Base-by-base conservation (phyloP, 2,888 invertebrate species). In the Pyrgus malvae region DNA sequence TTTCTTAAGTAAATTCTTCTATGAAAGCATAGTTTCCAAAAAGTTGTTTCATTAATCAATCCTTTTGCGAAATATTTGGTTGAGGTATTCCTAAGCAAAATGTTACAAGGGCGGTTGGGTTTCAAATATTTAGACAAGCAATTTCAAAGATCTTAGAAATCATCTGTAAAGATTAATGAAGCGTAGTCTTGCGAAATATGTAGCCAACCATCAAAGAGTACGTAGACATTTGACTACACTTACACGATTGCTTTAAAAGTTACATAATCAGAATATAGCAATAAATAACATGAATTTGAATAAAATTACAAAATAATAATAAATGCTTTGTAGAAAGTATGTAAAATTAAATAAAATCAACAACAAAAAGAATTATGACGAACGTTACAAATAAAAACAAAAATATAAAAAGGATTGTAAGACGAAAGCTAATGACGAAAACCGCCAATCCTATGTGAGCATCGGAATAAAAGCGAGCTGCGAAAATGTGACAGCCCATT, bases 401-500 rank as follows among this genome's bases (percentile, higher is more conserved):
- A 21, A 21, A 6, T 21, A 21, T 21, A 3, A 4, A 4, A 4
- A 21, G 21, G 3, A 23, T 41, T 8, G 14, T 21, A 7, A 16
- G 16, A 8, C 45, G 42, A 46, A 40, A 33, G 37, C 21, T 48
- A 49, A 40, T 49, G 19, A 31, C 23, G 31, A 23, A 31, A 21
- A 14, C 38, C 29, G 8, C 16, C 19, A 44, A 45, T 44, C 7
- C 23, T 17, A 21, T 12, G 45, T 27, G 29, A 38, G 21, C 44
- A 45, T 38, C 53, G 29, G 38, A 53, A 45, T 45, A 53, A 53
- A 53, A 42, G 44, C 53, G 29, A 38, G 12, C 23, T 17, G 50
- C 35, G 45, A 61, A 60, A 63, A 62, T 48, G 48, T 54, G 59
- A 62, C 51, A 60, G 49, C 56, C 58, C 60, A 63, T 64, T 63